These are phyloP conservation scores for Cistogaster globosa DNA, from an alignment of 2,888 invertebrate genomes.

Conservation along the genomic window DNA sequence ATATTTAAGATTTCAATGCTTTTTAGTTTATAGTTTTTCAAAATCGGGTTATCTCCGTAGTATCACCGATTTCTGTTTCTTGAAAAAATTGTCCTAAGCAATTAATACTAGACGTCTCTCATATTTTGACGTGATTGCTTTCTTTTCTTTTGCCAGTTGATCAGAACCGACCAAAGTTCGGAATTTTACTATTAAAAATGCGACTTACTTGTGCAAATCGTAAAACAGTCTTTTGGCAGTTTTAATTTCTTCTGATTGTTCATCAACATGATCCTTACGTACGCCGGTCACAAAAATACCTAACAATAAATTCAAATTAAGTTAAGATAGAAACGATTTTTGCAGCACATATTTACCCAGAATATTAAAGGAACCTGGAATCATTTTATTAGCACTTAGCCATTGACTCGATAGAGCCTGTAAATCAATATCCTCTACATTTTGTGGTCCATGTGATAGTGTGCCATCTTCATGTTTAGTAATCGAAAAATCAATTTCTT, in stretches of 20 bases:
- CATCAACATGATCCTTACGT: conserved; percentile 85
- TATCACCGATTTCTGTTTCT: too few species aligned
- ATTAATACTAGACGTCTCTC: too few species aligned
- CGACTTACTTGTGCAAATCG: conserved; percentile 77
- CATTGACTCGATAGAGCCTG: conserved; percentile 86
- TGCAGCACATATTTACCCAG: conserved; percentile 85
- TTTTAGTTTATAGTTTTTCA: neutral
- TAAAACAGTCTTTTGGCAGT: conserved; percentile 78
- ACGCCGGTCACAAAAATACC: conserved; percentile 90
- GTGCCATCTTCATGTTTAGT: conserved; percentile 73
- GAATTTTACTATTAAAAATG: neutral
- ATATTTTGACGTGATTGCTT: too few species aligned
- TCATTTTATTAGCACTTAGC: conserved; percentile 93
- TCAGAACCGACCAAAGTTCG: too few species aligned
- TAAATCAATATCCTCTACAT: conserved; percentile 77
- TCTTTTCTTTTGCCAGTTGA: too few species aligned
- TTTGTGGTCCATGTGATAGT: conserved; percentile 62
- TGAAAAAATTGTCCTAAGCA: too few species aligned
- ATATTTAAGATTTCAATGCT: too few species aligned
- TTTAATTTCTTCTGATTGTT: conserved; percentile 75
- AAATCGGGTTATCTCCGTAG: too few species aligned
- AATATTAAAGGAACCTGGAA: conserved; percentile 94
- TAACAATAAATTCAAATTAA: conserved; percentile 73
- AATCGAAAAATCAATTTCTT: conserved; percentile 80
- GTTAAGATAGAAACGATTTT: neutral